Base-by-base conservation (phyloP, 2,888 invertebrate genomes). In the Epirrita christyi region DNA sequence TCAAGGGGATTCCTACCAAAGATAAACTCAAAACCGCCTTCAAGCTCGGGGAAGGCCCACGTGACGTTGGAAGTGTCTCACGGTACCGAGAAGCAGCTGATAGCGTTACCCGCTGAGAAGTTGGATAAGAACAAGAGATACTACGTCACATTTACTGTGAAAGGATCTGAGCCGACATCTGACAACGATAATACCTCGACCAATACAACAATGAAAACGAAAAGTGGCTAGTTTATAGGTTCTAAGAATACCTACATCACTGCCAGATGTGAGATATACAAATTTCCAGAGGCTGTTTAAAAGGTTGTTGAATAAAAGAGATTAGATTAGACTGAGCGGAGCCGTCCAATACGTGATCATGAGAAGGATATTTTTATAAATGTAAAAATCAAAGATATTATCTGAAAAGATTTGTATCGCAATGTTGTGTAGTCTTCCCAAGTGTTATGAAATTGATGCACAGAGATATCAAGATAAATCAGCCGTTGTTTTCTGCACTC, bases 121-220 rank as follows among this genome's bases (percentile, higher is more conserved):
- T 88, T 98, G 72, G 97, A 98, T 82, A 96, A 96, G 78, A 97
- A 96, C 80, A 98, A 97, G 86, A 94, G 97, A 78, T 98, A 98
- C 87, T 97, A 97, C 83, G 97, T 98, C 59, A 98, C 97, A 47
- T 97, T 98, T 80, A 97, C 97, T 29, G 97, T 98, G 3, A 96
- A 96, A 83, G 96, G 96, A 48, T 94, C 94, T 2, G 92, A 92
- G 58, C 92, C 92, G 28, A 89, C 93, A n/a, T 90, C 91, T 0
- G 94, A 94, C 44, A 93, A 87, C 56, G 92, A 93, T 43, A 92
- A 88, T 48, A 76, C 81, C 9, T 82, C 88, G 14, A 84, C 78
- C 67, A 92, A 72, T 73, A 85, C 79, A 73, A 92, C 85, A 68
- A 83, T 64, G 76, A 93, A 83, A 83, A 86, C 80, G 7, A 90